These are phyloP conservation scores for Colius striatus DNA, from an alignment of 2,113 vertebrate genomes.

Conservation along the genomic window DNA sequence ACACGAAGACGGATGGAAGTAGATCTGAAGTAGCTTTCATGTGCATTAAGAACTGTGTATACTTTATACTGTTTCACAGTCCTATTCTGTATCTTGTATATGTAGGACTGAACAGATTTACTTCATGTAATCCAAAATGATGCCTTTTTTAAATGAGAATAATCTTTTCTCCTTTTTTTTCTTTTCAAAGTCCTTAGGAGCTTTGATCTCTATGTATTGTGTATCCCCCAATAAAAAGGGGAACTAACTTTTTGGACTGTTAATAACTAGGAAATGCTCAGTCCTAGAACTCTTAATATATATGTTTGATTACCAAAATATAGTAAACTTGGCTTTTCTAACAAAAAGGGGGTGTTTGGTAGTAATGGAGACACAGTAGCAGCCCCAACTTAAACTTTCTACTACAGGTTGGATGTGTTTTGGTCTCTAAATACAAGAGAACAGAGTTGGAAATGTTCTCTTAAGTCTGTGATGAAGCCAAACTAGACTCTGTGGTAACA, in stretches of 20 bases:
- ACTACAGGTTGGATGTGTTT: background rate
- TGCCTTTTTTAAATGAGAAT: background rate
- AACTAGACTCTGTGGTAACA: background rate
- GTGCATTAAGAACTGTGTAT: background rate
- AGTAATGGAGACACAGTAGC: background rate
- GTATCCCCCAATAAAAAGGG: background rate
- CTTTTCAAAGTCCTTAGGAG: background rate
- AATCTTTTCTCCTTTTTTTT: background rate
- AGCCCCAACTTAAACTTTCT: background rate
- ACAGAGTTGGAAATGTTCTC: background rate
- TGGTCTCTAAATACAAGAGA: background rate
- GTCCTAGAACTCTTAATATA: background rate
- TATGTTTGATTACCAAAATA: background rate
- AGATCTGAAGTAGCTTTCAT: background rate
- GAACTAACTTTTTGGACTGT: background rate
- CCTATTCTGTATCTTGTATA: accelerated
- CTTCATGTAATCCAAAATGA: background rate
- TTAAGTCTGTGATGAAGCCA: background rate
- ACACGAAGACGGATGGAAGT: background rate
- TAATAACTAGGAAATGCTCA: background rate
- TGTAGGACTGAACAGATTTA: background rate
- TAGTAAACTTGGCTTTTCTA: background rate
- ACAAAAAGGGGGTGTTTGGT: background rate
- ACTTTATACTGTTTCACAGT: background rate
- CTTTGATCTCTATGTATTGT: background rate